phyloP scores from a whole-genome alignment of 2,797 vertebrate genomes.

The Okamejei kenojei region DNA sequence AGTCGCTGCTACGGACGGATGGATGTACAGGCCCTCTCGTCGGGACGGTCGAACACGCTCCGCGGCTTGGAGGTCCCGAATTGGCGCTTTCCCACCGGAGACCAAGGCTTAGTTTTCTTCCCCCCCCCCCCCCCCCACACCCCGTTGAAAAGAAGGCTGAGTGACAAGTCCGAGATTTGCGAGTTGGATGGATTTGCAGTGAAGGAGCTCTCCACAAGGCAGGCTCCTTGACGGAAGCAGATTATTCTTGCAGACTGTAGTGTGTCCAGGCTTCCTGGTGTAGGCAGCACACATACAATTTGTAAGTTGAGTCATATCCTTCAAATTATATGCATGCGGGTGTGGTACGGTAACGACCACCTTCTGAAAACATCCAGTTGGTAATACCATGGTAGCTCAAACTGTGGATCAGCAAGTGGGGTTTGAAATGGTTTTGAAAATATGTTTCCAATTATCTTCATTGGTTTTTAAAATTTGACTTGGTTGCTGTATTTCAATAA shows the following conservation, averaged over 20 bases:
- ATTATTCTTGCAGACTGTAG: neutral
- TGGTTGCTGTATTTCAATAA: neutral
- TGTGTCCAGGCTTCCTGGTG: neutral
- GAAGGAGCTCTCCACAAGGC: neutral
- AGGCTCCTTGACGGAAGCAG: neutral
- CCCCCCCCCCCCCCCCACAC: too few species aligned
- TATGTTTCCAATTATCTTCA: conserved; percentile 29
- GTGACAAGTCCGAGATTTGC: neutral
- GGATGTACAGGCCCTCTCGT: too few species aligned
- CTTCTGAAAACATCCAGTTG: neutral
- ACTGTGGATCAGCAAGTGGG: neutral
- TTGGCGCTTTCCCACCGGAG: too few species aligned
- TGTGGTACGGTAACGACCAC: neutral
- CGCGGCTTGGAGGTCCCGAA: too few species aligned
- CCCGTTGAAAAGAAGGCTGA: neutral
- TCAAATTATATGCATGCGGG: conserved; percentile 13
- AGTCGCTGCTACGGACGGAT: too few species aligned
- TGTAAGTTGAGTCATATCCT: conserved; percentile 22
- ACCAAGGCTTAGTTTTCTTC: too few species aligned
- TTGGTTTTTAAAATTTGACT: neutral
- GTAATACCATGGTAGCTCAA: neutral
- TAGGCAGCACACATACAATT: neutral
- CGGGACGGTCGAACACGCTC: too few species aligned
- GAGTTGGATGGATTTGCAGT: neutral
- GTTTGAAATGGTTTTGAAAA: conserved; percentile 23